Percentiles rank a stretch among this genome's conserved stretches.
Evolutionary conservation across 2,797 vertebrate genomes (phyloP).

Genomic region (Alosa sapidissima): DNA sequence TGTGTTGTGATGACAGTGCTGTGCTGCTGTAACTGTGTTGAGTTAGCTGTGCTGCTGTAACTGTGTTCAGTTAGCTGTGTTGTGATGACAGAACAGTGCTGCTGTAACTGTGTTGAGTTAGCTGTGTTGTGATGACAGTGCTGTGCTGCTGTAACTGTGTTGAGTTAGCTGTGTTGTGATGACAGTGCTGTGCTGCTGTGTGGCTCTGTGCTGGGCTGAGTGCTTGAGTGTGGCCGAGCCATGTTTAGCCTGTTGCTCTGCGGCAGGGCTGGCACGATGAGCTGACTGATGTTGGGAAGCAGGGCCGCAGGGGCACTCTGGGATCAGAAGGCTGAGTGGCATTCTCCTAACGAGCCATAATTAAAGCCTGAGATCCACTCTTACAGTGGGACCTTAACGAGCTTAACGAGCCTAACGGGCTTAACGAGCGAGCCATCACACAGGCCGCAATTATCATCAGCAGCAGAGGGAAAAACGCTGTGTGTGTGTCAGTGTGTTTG

Average conservation of each 20-base stretch:
- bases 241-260: background rate
- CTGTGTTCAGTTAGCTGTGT: too few species aligned
- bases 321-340: slow-evolving; percentile 64
- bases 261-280: background rate
- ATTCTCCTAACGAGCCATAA: slow-evolving; percentile 73
- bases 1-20: too few species aligned
- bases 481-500: background rate
- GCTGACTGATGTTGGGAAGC: slow-evolving; percentile 37
- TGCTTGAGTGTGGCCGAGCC: background rate
- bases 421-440: slow-evolving; percentile 70
- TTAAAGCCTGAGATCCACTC: slow-evolving; percentile 70
- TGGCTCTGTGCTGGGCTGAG: background rate
- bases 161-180: too few species aligned
- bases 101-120: too few species aligned
- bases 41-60: too few species aligned
- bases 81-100: too few species aligned
- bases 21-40: too few species aligned
- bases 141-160: too few species aligned
- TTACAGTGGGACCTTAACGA: slow-evolving; percentile 70
- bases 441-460: slow-evolving; percentile 73
- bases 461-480: slow-evolving; percentile 67
- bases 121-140: too few species aligned
- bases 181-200: background rate
- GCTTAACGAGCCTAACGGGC: slow-evolving; percentile 64
- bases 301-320: slow-evolving; percentile 42